Evolutionary conservation across 2,113 vertebrate species (phyloP).

Genomic region (Atractosteus spatula): DNA sequence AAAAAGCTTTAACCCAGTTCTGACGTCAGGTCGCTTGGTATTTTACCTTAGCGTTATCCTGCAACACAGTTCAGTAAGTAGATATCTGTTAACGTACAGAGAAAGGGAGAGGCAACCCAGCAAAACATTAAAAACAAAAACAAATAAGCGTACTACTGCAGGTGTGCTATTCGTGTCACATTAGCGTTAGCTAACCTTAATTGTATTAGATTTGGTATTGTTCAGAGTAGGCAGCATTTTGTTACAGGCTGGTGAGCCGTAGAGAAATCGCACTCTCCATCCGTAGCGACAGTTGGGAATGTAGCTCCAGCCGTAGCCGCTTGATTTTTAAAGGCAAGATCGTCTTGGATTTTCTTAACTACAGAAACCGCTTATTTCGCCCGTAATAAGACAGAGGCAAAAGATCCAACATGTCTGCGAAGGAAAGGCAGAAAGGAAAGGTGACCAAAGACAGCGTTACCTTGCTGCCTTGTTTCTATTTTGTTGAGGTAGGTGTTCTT

Average conservation of each 20-base stretch:
- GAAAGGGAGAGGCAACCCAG: not conserved
- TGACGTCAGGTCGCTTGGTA: constrained; percentile 28
- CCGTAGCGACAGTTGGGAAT: constrained; percentile 46
- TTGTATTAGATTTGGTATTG: not conserved
- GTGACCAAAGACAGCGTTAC: constrained; percentile 91
- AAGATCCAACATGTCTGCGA: constrained; percentile 77
- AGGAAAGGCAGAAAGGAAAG: constrained; percentile 75
- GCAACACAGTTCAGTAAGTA: not conserved
- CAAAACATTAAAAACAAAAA: not conserved
- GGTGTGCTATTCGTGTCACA: not conserved
- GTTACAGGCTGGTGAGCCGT: constrained; percentile 15
- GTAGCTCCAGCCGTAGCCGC: constrained; percentile 53
- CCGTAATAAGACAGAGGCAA: not conserved
- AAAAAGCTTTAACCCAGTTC: constrained; percentile 18
- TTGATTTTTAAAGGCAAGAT: constrained; percentile 27
- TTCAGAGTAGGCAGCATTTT: not conserved
- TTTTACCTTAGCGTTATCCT: constrained; percentile 14
- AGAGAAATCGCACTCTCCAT: constrained; percentile 8
- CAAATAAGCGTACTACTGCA: not conserved
- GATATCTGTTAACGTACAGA: constrained; percentile 3
- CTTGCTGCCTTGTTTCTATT: constrained; percentile 94
- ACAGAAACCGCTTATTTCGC: constrained; percentile 26
- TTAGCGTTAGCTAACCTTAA: not conserved
- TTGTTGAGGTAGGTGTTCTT: constrained; percentile 85
- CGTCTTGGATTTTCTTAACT: constrained; percentile 21